A percentile compares a stretch with the other conserved stretches of the same genome.
These are phyloP conservation scores for Otolemur garnettii DNA, from an alignment of 2,113 vertebrate genomes.

Conservation along the genomic window DNA sequence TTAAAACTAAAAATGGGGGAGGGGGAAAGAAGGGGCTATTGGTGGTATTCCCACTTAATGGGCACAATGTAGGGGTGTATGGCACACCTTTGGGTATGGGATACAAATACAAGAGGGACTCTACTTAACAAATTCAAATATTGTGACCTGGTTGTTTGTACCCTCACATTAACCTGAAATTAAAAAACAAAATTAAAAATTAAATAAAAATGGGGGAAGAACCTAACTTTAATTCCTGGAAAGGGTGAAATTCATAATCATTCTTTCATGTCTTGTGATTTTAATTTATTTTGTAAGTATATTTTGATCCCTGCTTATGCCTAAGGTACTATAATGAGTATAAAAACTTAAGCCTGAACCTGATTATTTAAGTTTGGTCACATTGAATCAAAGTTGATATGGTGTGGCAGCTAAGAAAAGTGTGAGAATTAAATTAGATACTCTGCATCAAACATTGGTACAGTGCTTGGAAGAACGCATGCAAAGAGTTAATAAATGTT, in stretches of 20 bases:
- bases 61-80: too few species aligned
- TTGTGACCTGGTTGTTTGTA: too few species aligned
- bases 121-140: too few species aligned
- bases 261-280: conserved; percentile 35
- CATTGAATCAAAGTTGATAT: conserved; percentile 7
- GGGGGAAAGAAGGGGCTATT: too few species aligned
- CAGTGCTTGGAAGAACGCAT: not conserved
- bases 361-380: conserved; percentile 49
- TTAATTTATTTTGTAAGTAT: conserved; percentile 38
- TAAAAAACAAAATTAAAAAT: too few species aligned
- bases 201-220: not conserved
- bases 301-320: not conserved
- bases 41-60: too few species aligned
- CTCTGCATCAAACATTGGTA: conserved; percentile 24
- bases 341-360: conserved; percentile 11
- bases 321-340: not conserved
- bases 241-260: not conserved
- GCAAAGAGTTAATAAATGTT: not conserved
- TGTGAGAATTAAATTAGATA: conserved; percentile 61
- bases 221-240: conserved; percentile 17
- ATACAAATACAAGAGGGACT: too few species aligned
- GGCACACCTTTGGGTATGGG: too few species aligned
- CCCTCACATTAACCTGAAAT: too few species aligned
- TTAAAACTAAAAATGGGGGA: conserved; percentile 6
- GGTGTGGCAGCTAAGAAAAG: conserved; percentile 30